Conservation (phyloP, 1,140 invertebrate species). For the Pseudomyrmex cubaensis region DNA sequence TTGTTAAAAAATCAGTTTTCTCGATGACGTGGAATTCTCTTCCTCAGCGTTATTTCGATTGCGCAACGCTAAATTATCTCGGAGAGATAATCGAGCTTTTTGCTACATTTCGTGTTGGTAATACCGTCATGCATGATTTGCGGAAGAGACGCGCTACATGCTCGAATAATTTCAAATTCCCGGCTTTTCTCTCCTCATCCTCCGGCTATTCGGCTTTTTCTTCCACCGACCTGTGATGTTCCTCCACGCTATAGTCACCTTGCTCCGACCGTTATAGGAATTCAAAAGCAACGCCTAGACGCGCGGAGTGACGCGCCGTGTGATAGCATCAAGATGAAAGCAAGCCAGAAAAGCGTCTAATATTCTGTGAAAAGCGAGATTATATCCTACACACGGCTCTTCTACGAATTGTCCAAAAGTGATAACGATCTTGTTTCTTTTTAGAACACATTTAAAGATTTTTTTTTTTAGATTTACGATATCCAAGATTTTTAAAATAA, state of each 20-base stretch:
- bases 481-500: not conserved
- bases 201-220: constrained; percentile 28
- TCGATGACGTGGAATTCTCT: constrained; percentile 17
- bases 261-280: constrained; percentile 32
- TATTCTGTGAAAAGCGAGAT: constrained; percentile 14
- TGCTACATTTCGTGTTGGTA: not conserved
- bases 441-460: not conserved
- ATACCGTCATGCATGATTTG: constrained; percentile 17
- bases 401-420: constrained; percentile 34
- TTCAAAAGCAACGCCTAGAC: constrained; percentile 55
- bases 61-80: constrained; percentile 27
- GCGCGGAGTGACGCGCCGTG: constrained; percentile 27
- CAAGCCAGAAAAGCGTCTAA: constrained; percentile 26
- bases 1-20: constrained; percentile 19
- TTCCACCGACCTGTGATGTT: not conserved
- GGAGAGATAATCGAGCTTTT: constrained; percentile 36
- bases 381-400: not conserved
- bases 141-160: constrained; percentile 65
- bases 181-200: constrained; percentile 38
- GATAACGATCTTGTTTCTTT: constrained; percentile 4
- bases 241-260: constrained; percentile 24
- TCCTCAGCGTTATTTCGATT: not conserved
- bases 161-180: constrained; percentile 71
- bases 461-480: not conserved
- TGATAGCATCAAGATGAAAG: constrained; percentile 56